These are phyloP conservation scores for Endomychus coccineus DNA, from an alignment of 2,888 invertebrate species.

Conservation along the genomic window DNA sequence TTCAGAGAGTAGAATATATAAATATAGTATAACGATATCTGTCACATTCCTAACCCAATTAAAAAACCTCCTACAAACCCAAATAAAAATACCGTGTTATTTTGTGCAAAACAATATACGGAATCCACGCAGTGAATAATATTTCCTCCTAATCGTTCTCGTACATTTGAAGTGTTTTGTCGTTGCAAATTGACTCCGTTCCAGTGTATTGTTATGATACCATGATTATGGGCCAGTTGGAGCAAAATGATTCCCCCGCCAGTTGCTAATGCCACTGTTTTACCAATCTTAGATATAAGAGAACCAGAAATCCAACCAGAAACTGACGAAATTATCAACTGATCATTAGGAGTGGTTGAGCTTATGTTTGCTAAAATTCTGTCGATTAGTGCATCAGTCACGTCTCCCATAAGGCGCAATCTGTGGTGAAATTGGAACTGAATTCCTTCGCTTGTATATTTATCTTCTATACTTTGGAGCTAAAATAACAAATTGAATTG, in stretches of 20 bases:
- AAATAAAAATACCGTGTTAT: conserved; percentile 7
- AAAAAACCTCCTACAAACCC: conserved; percentile 12
- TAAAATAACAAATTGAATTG: too few species aligned
- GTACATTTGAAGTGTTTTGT: conserved; percentile 9
- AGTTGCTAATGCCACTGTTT: conserved; percentile 79
- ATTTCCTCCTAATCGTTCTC: conserved; percentile 8
- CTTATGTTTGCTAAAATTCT: too few species aligned
- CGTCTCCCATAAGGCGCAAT: too few species aligned
- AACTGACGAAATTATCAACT: conserved; percentile 9
- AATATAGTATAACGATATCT: conserved; percentile 4
- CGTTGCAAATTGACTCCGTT: conserved; percentile 64
- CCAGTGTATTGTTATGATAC: conserved; percentile 91
- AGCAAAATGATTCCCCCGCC: conserved; percentile 85
- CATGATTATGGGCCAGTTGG: conserved; percentile 85
- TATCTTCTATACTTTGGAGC: too few species aligned
- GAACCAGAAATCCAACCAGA: conserved; percentile 11
- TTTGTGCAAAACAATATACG: conserved; percentile 10
- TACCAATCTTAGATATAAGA: conserved; percentile 55
- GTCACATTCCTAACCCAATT: conserved; percentile 11
- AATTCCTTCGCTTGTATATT: too few species aligned
- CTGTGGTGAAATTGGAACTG: too few species aligned
- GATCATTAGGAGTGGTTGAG: conserved; percentile 12
- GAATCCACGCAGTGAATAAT: conserved; percentile 10
- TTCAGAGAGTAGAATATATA: too few species aligned
- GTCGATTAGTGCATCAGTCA: too few species aligned